These are phyloP conservation scores for Anthophora plumipes DNA, from an alignment of 2,888 invertebrate species.

Conservation along the genomic window DNA sequence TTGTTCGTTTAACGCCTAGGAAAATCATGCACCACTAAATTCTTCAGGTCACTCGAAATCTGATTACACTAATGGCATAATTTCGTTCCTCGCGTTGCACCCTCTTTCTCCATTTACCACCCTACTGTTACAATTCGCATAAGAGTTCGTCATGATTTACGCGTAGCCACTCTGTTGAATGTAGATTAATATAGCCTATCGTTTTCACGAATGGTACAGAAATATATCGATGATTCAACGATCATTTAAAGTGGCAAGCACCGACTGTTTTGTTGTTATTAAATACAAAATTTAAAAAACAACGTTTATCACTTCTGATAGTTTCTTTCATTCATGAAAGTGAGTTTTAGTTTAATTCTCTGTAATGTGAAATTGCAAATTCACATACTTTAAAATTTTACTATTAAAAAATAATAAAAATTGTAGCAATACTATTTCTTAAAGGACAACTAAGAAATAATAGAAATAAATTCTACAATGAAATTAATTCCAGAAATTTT, in stretches of 20 bases:
- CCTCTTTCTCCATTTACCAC: conserved; percentile 52
- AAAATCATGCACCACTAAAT: conserved; percentile 32
- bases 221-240: not conserved
- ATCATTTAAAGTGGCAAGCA: conserved; percentile 1
- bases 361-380: conserved; percentile 22
- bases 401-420: not conserved
- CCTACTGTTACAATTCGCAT: conserved; percentile 36
- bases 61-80: conserved; percentile 82
- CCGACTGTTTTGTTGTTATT: not conserved
- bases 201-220: conserved; percentile 1
- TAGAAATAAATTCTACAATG: too few species aligned
- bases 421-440: too few species aligned
- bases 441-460: too few species aligned
- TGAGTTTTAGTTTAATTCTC: not conserved
- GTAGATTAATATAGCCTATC: conserved; percentile 30
- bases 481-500: too few species aligned
- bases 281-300: not conserved
- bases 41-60: conserved; percentile 70
- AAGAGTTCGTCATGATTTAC: conserved; percentile 45
- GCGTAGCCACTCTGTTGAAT: conserved; percentile 20
- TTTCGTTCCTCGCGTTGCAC: conserved; percentile 66
- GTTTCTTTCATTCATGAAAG: conserved; percentile 12
- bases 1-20: conserved; percentile 72
- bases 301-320: not conserved
- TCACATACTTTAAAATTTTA: conserved; percentile 7